These are phyloP conservation scores for Amazona vittata DNA, from an alignment of 2,113 vertebrate species.

Conservation along the genomic window DNA sequence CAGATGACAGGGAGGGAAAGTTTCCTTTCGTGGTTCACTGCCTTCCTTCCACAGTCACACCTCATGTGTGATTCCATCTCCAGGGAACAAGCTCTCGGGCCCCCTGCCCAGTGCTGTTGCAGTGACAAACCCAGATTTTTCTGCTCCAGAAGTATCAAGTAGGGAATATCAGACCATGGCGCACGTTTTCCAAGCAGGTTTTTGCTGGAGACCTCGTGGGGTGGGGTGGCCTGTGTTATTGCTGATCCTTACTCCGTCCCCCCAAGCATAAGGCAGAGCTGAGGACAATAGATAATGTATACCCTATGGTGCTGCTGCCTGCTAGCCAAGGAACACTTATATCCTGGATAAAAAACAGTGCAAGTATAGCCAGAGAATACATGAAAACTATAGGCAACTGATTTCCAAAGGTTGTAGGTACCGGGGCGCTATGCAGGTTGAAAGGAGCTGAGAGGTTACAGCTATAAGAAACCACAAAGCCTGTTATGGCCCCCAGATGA, in stretches of 20 bases:
- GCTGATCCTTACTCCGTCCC: neutral
- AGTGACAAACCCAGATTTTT: neutral
- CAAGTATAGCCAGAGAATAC: neutral
- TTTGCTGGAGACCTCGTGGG: neutral
- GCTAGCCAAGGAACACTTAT: fast-evolving
- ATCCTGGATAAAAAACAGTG: neutral
- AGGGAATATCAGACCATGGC: neutral
- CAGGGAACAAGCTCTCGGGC: neutral
- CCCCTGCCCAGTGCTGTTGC: neutral
- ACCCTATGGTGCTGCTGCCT: neutral
- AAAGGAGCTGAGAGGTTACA: neutral
- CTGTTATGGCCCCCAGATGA: neutral
- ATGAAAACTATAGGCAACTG: neutral
- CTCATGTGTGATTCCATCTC: neutral
- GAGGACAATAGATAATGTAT: neutral
- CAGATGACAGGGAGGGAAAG: neutral
- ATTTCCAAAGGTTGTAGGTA: neutral
- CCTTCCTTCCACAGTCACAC: neutral
- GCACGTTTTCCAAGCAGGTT: neutral
- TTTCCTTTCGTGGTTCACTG: neutral
- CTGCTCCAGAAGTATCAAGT: neutral
- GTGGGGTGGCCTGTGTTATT: neutral
- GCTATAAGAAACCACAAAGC: neutral
- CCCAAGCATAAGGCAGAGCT: neutral
- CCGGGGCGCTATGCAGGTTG: neutral